These are phyloP conservation scores for Sebastolobus altivelis DNA, from an alignment of 2,797 vertebrate genomes.

Conservation along the genomic window DNA sequence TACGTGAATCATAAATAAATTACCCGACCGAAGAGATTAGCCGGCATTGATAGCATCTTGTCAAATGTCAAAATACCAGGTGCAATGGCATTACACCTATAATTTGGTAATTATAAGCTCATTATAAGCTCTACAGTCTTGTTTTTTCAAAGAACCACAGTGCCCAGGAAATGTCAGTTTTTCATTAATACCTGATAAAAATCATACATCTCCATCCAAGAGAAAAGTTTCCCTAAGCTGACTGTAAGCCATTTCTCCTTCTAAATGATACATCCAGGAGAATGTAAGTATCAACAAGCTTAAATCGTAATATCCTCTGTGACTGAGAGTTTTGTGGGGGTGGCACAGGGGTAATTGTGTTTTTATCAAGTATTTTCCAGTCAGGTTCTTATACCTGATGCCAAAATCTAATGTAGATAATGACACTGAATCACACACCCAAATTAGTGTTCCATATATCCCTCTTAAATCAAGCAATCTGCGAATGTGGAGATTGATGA, in stretches of 20 bases:
- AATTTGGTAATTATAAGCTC: constrained; percentile 77
- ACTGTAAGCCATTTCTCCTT: constrained; percentile 66
- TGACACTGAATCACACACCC: constrained; percentile 47
- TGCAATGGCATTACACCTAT: constrained; percentile 76
- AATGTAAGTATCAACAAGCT: constrained; percentile 65
- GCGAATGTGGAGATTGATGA: constrained; percentile 61
- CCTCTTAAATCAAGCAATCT: constrained; percentile 62
- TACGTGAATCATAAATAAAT: constrained; percentile 73
- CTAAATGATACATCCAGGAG: constrained; percentile 73
- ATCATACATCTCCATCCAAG: constrained; percentile 71
- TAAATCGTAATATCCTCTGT: constrained; percentile 66
- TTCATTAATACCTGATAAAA: constrained; percentile 75
- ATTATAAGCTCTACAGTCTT: constrained; percentile 69
- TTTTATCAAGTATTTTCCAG: constrained; percentile 72
- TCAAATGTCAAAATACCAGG: constrained; percentile 75
- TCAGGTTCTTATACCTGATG: constrained; percentile 60
- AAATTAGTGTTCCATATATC: constrained; percentile 60
- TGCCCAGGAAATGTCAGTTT: constrained; percentile 68
- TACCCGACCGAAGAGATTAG: constrained; percentile 68
- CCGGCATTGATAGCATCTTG: constrained; percentile 69
- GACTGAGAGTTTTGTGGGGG: constrained; percentile 61
- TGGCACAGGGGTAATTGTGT: constrained; percentile 58
- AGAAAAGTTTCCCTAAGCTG: constrained; percentile 60
- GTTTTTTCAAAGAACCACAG: constrained; percentile 57
- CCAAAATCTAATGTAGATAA: constrained; percentile 70